Evolutionary conservation across 2,113 vertebrate species (phyloP).

Genomic region (Centropus unirufus): DNA sequence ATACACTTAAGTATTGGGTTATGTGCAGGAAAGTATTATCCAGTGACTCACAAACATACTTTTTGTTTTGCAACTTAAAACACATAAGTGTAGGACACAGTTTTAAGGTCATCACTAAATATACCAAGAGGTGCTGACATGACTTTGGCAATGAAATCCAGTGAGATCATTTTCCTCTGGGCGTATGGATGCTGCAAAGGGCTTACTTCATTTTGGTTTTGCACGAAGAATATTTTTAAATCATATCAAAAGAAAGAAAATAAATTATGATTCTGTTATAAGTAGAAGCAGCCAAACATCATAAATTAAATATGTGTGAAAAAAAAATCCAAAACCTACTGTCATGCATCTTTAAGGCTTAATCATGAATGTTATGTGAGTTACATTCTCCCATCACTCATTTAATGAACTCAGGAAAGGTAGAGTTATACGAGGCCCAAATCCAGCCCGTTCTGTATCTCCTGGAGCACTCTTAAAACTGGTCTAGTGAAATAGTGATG

Average conservation of each 20-base stretch:
- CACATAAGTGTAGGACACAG: neutral
- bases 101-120: neutral
- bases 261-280: neutral
- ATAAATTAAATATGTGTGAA: neutral
- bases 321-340: neutral
- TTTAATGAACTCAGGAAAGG: neutral
- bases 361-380: neutral
- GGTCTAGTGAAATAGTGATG: neutral
- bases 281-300: neutral
- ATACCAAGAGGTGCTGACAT: neutral
- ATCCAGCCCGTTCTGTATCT: neutral
- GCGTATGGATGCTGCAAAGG: neutral
- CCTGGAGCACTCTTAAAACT: neutral
- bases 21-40: neutral
- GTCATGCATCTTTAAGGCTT: neutral
- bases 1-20: neutral
- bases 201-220: neutral
- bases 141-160: neutral
- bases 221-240: neutral
- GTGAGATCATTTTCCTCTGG: slow-evolving; percentile 30
- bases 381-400: neutral
- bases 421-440: neutral
- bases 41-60: neutral
- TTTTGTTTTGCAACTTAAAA: neutral
- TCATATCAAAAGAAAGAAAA: neutral